Percentiles rank a stretch among this genome's conserved stretches.
These are phyloP conservation scores for Acronicta alni DNA, from an alignment of 2,888 invertebrate species.

Conservation along the genomic window DNA sequence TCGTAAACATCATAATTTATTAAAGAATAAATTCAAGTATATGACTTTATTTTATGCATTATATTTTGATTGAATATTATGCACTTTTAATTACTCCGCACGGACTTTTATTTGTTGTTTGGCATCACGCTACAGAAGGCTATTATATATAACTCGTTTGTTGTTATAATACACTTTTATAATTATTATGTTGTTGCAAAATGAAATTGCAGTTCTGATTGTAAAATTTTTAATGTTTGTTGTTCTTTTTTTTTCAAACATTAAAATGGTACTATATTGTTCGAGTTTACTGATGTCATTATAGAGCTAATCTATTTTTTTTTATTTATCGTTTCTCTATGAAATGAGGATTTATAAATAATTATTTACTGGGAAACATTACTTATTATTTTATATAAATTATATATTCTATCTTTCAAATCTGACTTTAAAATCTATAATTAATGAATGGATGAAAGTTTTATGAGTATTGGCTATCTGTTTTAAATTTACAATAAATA, in stretches of 20 bases:
- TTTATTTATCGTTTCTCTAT: no score
- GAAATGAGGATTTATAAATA: no score
- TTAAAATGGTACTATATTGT: constrained; percentile 3
- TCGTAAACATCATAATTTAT: constrained; percentile 16
- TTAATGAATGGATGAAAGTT: no score
- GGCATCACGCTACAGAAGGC: constrained; percentile 39
- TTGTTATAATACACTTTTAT: constrained; percentile 21
- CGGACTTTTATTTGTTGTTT: constrained; percentile 45
- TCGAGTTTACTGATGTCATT: constrained; percentile 12
- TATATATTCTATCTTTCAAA: no score
- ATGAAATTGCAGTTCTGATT: constrained; percentile 23
- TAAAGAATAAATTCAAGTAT: constrained; percentile 17
- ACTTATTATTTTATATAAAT: no score
- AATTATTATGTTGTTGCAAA: constrained; percentile 42
- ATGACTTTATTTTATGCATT: constrained; percentile 35
- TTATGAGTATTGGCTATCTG: no score
- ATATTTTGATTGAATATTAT: constrained; percentile 50
- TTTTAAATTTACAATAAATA: no score
- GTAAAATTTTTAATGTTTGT: constrained; percentile 22
- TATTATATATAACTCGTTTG: constrained; percentile 16
- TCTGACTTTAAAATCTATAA: no score
- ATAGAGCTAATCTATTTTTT: constrained; percentile 9
- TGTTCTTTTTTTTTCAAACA: constrained; percentile 20
- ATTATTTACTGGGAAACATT: no score
- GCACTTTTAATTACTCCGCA: constrained; percentile 51